A percentile compares a stretch with the other conserved stretches of the same genome.
These are phyloP conservation scores for Eupithecia pulchellata DNA, from an alignment of 2,888 invertebrate species.

Conservation along the genomic window DNA sequence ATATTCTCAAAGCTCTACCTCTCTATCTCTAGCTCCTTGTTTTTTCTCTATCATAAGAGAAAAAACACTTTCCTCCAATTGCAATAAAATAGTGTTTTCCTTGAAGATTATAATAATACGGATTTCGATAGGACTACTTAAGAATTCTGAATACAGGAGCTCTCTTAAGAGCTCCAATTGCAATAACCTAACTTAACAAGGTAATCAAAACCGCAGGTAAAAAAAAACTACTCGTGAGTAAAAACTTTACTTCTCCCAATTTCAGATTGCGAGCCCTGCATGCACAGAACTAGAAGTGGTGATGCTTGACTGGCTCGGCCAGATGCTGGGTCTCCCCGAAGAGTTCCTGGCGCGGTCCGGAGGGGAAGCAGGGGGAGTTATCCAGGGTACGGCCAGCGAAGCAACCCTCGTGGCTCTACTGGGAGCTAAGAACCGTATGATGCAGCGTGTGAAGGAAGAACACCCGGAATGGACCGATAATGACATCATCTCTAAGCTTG, in stretches of 20 bases:
- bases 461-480: slow-evolving; percentile 91
- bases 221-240: neutral
- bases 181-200: no score
- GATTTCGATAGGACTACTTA: no score
- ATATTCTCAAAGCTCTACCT: no score
- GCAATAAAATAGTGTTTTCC: no score
- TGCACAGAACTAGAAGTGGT: slow-evolving; percentile 98
- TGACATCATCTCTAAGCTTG: slow-evolving; percentile 91
- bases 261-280: slow-evolving; percentile 95
- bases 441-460: slow-evolving; percentile 88
- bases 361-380: slow-evolving; percentile 95
- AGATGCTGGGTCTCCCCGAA: slow-evolving; percentile 94
- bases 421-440: slow-evolving; percentile 93
- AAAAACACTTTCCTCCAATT: no score
- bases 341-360: slow-evolving; percentile 93
- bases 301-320: slow-evolving; percentile 98
- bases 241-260: slow-evolving; percentile 31
- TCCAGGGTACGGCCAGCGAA: slow-evolving; percentile 97
- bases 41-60: no score
- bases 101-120: no score
- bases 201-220: neutral
- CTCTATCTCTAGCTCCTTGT: no score
- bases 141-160: no score
- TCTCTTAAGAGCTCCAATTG: no score
- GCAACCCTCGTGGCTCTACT: slow-evolving; percentile 96